Percentiles rank a stretch among this genome's conserved stretches.
phyloP scores from a whole-genome alignment of 2,888 invertebrate species.

The Hypomecis atomaria region DNA sequence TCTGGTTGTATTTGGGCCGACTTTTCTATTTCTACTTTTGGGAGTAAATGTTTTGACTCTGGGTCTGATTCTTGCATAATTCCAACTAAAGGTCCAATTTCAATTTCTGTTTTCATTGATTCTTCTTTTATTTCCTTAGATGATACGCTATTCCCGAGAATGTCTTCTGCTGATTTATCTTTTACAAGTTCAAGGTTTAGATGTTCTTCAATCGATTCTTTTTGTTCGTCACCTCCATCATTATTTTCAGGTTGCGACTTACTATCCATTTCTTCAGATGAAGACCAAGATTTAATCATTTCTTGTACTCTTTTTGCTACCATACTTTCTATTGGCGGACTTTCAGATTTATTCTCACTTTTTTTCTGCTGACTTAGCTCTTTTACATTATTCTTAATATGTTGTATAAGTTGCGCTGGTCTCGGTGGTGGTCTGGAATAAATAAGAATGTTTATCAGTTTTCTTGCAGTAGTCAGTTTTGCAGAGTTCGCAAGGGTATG shows the following conservation, averaged over 20 bases:
- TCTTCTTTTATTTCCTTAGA: slow-evolving; percentile 12
- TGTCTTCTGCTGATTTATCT: neutral
- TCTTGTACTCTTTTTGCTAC: neutral
- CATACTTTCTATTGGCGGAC: neutral
- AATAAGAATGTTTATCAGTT: neutral
- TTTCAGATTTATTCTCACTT: neutral
- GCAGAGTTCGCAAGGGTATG: neutral
- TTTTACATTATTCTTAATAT: slow-evolving; percentile 5
- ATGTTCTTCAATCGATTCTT: neutral
- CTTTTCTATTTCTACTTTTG: neutral
- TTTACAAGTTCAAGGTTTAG: neutral
- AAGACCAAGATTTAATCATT: neutral
- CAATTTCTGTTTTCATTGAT: slow-evolving; percentile 1
- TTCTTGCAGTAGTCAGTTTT: neutral
- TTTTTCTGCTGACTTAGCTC: slow-evolving; percentile 20
- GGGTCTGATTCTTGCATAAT: neutral
- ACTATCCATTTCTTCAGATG: neutral
- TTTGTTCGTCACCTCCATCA: neutral
- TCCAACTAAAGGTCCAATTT: neutral
- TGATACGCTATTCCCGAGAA: neutral
- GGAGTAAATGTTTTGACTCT: neutral
- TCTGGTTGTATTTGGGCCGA: neutral
- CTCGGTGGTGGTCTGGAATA: slow-evolving; percentile 45
- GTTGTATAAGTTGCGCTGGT: neutral
- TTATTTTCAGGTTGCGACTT: neutral